Evolutionary conservation across 2,888 invertebrate species (phyloP).

Genomic region (Protophormia terraenovae): DNA sequence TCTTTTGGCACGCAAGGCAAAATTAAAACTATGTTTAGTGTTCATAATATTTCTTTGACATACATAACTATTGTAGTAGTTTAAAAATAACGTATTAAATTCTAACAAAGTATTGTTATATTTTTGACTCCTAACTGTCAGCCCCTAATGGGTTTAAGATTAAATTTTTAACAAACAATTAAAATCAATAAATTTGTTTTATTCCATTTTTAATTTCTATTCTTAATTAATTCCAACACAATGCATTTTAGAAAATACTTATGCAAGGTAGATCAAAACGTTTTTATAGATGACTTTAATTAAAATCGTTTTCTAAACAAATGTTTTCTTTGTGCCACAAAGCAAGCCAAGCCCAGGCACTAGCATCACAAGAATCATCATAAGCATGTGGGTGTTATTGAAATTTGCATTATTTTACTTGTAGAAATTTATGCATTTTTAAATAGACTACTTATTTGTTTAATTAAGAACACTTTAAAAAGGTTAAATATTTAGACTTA

Average conservation of each 20-base stretch:
- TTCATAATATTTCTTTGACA: no score
- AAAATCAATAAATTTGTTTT: conserved; percentile 44
- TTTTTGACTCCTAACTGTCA: no score
- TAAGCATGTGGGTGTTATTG: conserved; percentile 53
- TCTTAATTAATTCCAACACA: conserved; percentile 40
- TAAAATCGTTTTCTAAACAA: conserved; percentile 31
- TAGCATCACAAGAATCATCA: background rate
- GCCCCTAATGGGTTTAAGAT: conserved; percentile 59
- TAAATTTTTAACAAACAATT: conserved; percentile 45
- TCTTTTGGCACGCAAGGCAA: no score
- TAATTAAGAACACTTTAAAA: conserved; percentile 65
- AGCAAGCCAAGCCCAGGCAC: background rate
- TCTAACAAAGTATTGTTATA: no score
- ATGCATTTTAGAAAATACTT: conserved; percentile 26
- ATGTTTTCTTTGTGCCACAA: conserved; percentile 21
- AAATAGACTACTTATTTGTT: conserved; percentile 58
- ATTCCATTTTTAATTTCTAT: background rate
- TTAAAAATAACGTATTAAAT: no score
- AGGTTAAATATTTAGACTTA: conserved; percentile 60
- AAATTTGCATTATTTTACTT: conserved; percentile 60
- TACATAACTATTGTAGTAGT: no score
- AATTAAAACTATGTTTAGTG: no score
- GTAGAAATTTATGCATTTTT: conserved; percentile 64
- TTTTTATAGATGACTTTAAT: conserved; percentile 40
- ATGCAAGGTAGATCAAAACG: conserved; percentile 37